phyloP scores from a whole-genome alignment of 2,113 vertebrate species.

The Psammodynastes pulverulentus region DNA sequence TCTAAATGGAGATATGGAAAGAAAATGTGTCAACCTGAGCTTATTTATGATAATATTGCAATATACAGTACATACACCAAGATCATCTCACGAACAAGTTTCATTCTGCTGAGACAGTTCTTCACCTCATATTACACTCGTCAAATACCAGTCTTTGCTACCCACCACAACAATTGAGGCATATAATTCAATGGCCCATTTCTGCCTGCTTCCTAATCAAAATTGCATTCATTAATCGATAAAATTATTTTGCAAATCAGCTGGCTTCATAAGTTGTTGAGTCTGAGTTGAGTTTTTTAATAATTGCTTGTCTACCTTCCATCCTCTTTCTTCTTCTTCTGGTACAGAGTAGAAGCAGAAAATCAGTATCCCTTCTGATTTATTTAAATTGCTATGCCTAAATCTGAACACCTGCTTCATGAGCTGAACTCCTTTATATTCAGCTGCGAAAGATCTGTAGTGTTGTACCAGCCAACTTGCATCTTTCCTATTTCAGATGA shows the following conservation, averaged over 20 bases:
- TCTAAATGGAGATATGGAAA: not conserved
- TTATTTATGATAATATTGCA: too few species aligned
- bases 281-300: conserved; percentile 24
- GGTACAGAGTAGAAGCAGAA: conserved; percentile 13
- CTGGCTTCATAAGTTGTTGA: conserved; percentile 31
- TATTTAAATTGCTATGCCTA: conserved; percentile 50
- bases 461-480: conserved; percentile 51
- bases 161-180: not conserved
- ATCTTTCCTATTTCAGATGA: conserved; percentile 53
- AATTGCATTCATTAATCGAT: conserved; percentile 22
- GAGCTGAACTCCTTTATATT: conserved; percentile 44
- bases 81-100: not conserved
- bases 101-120: not conserved
- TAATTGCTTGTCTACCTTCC: not conserved
- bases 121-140: not conserved
- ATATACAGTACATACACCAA: not conserved
- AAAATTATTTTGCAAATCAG: not conserved
- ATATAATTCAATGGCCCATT: not conserved
- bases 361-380: conserved; percentile 57
- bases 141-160: not conserved
- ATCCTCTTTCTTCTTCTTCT: not conserved
- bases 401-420: conserved; percentile 65
- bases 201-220: not conserved
- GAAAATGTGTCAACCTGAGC: not conserved
- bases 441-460: conserved; percentile 57